phyloP scores from a whole-genome alignment of 2,113 vertebrate genomes.

The Sinocyclocheilus rhinocerous region DNA sequence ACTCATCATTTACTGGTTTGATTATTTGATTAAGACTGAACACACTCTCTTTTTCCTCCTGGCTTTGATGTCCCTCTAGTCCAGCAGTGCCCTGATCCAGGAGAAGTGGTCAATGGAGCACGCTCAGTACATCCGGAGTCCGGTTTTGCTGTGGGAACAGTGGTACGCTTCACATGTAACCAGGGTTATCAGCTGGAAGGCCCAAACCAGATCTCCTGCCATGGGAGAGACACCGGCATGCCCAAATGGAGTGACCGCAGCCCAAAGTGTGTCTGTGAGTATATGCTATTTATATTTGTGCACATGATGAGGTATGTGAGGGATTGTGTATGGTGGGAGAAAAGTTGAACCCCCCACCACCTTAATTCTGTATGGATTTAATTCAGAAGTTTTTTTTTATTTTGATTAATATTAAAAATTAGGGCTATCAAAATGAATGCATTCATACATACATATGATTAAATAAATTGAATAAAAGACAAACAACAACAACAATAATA shows the following conservation, averaged over 20 bases:
- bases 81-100: conserved; percentile 87
- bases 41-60: background rate
- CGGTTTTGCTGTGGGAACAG: conserved; percentile 85
- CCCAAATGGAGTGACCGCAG: conserved; percentile 92
- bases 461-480: background rate
- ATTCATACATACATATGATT: background rate
- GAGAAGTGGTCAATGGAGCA: conserved; percentile 87
- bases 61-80: conserved; percentile 69
- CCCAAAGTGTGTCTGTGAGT: conserved; percentile 92
- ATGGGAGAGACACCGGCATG: conserved; percentile 85
- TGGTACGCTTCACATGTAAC: conserved; percentile 88
- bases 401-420: background rate
- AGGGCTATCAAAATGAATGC: background rate
- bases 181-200: conserved; percentile 89
- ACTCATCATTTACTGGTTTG: background rate
- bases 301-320: background rate
- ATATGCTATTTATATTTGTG: background rate
- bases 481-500: background rate
- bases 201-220: conserved; percentile 85
- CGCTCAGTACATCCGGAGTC: conserved; percentile 82
- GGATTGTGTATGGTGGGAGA: background rate
- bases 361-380: background rate
- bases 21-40: conserved; percentile 11
- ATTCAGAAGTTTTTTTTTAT: background rate
- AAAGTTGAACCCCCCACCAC: background rate